These are phyloP conservation scores for Lathronympha strigana DNA, from an alignment of 2,888 invertebrate species.

Conservation along the genomic window DNA sequence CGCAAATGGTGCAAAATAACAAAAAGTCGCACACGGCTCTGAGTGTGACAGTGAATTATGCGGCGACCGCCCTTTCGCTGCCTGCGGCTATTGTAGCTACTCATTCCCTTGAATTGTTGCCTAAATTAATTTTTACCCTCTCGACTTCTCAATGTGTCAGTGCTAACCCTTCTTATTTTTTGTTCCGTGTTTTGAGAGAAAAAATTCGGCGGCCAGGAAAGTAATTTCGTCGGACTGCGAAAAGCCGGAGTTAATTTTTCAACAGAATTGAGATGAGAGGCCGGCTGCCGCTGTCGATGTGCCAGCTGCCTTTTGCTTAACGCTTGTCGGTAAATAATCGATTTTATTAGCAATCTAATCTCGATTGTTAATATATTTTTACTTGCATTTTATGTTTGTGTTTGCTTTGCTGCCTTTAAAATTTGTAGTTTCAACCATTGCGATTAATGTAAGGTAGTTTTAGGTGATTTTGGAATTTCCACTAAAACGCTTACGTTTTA, in stretches of 20 bases:
- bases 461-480: no score
- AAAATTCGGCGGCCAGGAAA: constrained; percentile 36
- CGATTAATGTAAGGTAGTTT: no score
- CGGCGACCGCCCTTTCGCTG: constrained; percentile 67
- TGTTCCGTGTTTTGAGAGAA: constrained; percentile 24
- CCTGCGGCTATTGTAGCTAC: constrained; percentile 69
- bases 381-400: neutral
- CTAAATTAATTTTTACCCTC: constrained; percentile 51
- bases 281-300: constrained; percentile 26
- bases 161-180: constrained; percentile 41
- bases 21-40: constrained; percentile 68
- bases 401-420: neutral
- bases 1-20: constrained; percentile 62
- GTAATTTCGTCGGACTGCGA: constrained; percentile 39
- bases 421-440: neutral
- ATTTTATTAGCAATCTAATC: constrained; percentile 23
- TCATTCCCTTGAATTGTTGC: constrained; percentile 66
- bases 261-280: constrained; percentile 39
- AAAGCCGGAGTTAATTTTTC: constrained; percentile 35
- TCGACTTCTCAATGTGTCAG: constrained; percentile 40
- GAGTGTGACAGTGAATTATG: constrained; percentile 80
- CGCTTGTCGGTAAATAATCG: constrained; percentile 26
- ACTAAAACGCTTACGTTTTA: no score
- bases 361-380: constrained; percentile 15
- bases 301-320: constrained; percentile 27